Base-by-base conservation (phyloP, 2,888 invertebrate species). In the Nomada ferruginata region DNA sequence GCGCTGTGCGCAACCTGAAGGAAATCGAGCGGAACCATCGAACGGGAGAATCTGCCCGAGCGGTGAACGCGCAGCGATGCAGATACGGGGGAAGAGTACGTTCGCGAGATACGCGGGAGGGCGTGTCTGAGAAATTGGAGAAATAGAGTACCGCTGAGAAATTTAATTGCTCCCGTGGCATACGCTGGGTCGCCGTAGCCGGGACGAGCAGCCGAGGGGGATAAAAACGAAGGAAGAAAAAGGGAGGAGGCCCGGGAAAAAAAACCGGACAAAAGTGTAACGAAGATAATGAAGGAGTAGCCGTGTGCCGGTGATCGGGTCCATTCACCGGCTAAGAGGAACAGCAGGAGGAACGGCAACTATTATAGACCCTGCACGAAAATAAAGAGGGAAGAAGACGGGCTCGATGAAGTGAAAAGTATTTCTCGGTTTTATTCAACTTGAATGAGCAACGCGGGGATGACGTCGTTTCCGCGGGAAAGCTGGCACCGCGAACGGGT, bases 271-370 rank as follows among this genome's bases (percentile, higher is more conserved):
- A 87, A 91, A 91, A 91, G 89, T 91, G 91, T 91, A 91, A 91
- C 91, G 91, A 84, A 86, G 89, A 90, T 92, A 92, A 92, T 92
- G 86, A 92, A 79, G 89, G 91, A 91, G 87, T 91, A 87, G 87
- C 84, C 79, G 79, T 68, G 83, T 82, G 78, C 84, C 78, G 85
- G 76, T 78, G 87, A 90, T 89, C 87, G 87, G 80, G 87, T 83
- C 80, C 86, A 82, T 89, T 88, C 87, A 82, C 81, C 82, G 76
- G 72, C 72, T 64, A 84, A 81, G 70, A 83, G 82, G 76, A 83
- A 85, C 69, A 85, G 71, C 76, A 83, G 79, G 87, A 79, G 13
- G 68, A 61, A 66, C 76, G 70, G 66, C 66, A 68, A 83, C 78
- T 86, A 75, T 80, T 80, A 73, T 65, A 71, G 76, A 85, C 76